phyloP scores from a whole-genome alignment of 1,140 invertebrate species.

The Popillia japonica region DNA sequence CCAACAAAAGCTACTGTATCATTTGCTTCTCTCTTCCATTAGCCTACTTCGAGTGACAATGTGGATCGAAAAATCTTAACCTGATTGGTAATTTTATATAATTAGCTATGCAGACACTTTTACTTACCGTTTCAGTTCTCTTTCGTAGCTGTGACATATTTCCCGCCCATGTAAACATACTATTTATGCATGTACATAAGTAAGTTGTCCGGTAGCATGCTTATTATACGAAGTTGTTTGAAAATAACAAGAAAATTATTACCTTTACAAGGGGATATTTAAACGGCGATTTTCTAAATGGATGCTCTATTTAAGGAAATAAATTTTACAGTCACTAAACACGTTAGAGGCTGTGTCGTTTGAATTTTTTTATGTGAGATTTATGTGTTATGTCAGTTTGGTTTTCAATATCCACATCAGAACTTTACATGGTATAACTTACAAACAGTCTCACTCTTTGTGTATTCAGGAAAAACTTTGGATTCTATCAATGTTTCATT shows the following conservation, averaged over 20 bases:
- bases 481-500: no score
- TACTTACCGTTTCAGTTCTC: conserved; percentile 1
- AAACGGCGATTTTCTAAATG: no score
- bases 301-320: no score
- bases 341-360: no score
- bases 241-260: conserved; percentile 7
- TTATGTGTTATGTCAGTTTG: no score
- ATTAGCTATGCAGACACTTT: conserved; percentile 8
- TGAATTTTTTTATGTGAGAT: no score
- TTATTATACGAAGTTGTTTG: neutral
- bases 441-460: no score
- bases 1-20: neutral
- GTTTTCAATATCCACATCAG: no score
- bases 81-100: neutral
- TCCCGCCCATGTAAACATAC: neutral
- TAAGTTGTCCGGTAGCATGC: neutral
- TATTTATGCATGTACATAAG: neutral
- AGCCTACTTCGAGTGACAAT: conserved; percentile 13
- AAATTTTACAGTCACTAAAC: no score
- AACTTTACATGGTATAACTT: no score
- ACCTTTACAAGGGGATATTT: neutral
- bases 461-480: no score
- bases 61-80: conserved; percentile 1
- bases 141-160: neutral
- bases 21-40: conserved; percentile 2